Base-by-base conservation (phyloP, 2,888 invertebrate species). In the Hydrotaea cyrtoneurina region DNA sequence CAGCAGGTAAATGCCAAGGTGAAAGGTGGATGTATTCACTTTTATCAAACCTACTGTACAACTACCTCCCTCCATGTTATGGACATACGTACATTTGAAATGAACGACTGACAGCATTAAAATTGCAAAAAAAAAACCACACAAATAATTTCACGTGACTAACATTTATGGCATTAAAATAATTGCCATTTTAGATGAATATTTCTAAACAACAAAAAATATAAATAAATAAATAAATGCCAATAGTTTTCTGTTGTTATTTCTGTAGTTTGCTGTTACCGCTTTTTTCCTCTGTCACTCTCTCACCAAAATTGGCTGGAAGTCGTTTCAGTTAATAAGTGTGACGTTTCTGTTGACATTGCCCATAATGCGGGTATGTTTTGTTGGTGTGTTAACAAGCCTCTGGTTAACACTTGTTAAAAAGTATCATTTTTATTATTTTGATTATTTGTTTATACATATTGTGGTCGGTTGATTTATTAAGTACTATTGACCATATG, bases 301-400 rank as follows among this genome's bases (percentile, higher is more conserved):
- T 3, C 39, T 8, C 39, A 50, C 10, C 13, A 21, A 43, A 36
- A 23, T 71, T 59, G 17, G 23, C 59, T 43, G 13, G 19, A 62
- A 75, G 13, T 46, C 43, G 46, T 59, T 59, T 19, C 21, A 55
- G 5, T 21, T 21, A 10, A 19, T 21, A 55, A 21, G 7, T 55
- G 26, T 62, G n/a, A 50, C 50, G 50, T 50, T n/a, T 50, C 39
- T 50, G 19, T 39, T 57, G 59, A 4, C 57, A 75, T 75, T 75
- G 59, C 59, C n/a, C n/a, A n/a, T 72, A 31, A 55, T n/a, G n/a
- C n/a, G n/a, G n/a, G n/a, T 31, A 36, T 73, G 31, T 73, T 19
- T 19, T 59, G 17, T 55, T n/a, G 11, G 62, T 59, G 74, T 46
- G 62, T 62, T 43, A 75, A 75, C 23, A 75, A 23, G 26, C 62